Base-by-base conservation (phyloP, 2,113 vertebrate species). In the Sinocyclocheilus anshuiensis region DNA sequence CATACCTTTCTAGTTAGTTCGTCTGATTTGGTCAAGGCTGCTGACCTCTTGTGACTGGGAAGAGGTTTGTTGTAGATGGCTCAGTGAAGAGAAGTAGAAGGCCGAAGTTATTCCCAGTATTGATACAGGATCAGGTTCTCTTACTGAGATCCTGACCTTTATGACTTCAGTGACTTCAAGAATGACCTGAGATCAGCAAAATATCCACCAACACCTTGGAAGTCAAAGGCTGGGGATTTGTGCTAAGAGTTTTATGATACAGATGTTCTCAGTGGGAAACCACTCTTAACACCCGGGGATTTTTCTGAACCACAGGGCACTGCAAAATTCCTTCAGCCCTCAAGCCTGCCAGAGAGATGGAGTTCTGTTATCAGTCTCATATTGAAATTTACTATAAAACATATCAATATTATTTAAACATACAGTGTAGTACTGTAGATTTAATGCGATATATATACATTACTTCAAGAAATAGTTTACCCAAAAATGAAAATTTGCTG, bases 181-280 rank as follows among this genome's bases (percentile, higher is more conserved):
- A 63, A 79, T 79, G 15, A 80, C 16, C 33, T 26, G 57, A 65
- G 77, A 26, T 74, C 77, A 81, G 77, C 50, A n/a, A 33, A 55
- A 61, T 79, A 79, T 79, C 20, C 55, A 61, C 22, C 77, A 53
- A 65, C 65, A 79, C 29, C 1, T 42, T 61, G 29, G 15, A 29
- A 45, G 45, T 59, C 20, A 29, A 36, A 61, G 4, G 15, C 50
- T 55, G 20, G 24, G 87, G 48, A 72, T 81, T 86, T 85, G 26
- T 61, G 86, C 86, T 81, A 67, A 84, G 82, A 76, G 13, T 59
- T 89, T 84, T 85, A 86, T 81, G 48, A 67, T 39, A 48, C 86
- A 89, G 72, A 87, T 87, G 88, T 89, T 83, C 88, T 50, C 86
- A 87, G 84, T 45, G 18, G 86, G 86, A 89, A 79, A 69, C 65